These are phyloP conservation scores for Lemur catta DNA, from an alignment of 2,797 vertebrate genomes.

Conservation along the genomic window DNA sequence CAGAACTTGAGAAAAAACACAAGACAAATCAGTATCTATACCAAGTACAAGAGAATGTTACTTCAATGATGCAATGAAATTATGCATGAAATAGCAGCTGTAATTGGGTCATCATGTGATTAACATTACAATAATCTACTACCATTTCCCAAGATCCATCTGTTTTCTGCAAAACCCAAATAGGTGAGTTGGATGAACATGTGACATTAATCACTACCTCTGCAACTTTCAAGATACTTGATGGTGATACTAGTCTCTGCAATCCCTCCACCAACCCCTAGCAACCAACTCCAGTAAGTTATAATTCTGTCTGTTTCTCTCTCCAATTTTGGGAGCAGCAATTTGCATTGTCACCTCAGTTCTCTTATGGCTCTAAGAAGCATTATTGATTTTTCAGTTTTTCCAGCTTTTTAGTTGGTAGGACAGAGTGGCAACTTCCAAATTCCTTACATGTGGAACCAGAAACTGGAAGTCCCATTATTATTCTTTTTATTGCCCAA, in stretches of 20 bases:
- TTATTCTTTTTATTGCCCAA: neutral
- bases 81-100: too few species aligned
- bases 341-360: neutral
- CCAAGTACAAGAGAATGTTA: too few species aligned
- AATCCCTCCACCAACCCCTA: neutral
- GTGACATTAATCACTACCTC: too few species aligned
- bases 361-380: neutral
- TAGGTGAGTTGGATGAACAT: too few species aligned
- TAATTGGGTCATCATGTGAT: neutral
- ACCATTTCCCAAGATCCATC: too few species aligned
- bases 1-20: too few species aligned
- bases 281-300: too few species aligned
- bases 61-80: too few species aligned
- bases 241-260: neutral
- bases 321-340: neutral
- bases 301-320: neutral
- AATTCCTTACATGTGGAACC: neutral
- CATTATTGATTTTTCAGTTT: neutral
- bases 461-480: neutral
- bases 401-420: neutral
- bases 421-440: neutral
- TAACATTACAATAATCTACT: neutral
- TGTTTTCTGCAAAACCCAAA: too few species aligned
- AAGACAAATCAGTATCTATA: too few species aligned
- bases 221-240: neutral